Conservation (phyloP, 1,140 invertebrate species). For the Megathymus violae region DNA sequence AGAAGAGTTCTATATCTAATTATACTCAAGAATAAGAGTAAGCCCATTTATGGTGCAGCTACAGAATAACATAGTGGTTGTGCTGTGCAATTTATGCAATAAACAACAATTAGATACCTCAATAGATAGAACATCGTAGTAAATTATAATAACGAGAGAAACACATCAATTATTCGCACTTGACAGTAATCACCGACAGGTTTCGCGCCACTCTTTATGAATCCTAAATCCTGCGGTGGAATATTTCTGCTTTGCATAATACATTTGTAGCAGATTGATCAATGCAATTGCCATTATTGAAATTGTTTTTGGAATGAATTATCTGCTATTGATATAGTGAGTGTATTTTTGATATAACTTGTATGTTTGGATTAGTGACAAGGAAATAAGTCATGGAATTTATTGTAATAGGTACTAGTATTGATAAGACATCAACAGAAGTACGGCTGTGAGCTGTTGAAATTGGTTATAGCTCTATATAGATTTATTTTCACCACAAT, state of each 20-base stretch:
- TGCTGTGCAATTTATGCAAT: constrained; percentile 4
- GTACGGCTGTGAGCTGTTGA: too few relatives aligned
- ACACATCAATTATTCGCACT: too few relatives aligned
- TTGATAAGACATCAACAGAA: too few relatives aligned
- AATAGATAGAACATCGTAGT: not conserved
- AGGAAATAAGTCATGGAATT: too few relatives aligned
- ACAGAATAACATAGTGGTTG: too few relatives aligned
- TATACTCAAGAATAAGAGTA: too few relatives aligned
- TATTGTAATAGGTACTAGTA: too few relatives aligned
- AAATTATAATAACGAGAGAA: constrained; percentile 9
- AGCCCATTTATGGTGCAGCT: too few relatives aligned
- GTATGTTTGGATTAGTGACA: not conserved
- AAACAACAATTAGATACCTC: constrained; percentile 2
- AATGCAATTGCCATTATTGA: constrained; percentile 15
- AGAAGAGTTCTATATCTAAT: too few relatives aligned
- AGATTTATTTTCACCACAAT: too few relatives aligned
- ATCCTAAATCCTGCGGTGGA: constrained; percentile 41
- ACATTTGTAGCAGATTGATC: constrained; percentile 16
- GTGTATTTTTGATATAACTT: not conserved
- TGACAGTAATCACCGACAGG: constrained; percentile 16
- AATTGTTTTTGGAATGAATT: constrained; percentile 5
- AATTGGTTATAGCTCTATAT: too few relatives aligned
- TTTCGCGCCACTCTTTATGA: constrained; percentile 27
- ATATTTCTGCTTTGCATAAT: constrained; percentile 19
- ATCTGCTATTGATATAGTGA: not conserved